Evolutionary conservation across 2,797 vertebrate genomes (phyloP), one percentile per base, ranked within the genome.

Genomic region (Fratercula arctica): DNA sequence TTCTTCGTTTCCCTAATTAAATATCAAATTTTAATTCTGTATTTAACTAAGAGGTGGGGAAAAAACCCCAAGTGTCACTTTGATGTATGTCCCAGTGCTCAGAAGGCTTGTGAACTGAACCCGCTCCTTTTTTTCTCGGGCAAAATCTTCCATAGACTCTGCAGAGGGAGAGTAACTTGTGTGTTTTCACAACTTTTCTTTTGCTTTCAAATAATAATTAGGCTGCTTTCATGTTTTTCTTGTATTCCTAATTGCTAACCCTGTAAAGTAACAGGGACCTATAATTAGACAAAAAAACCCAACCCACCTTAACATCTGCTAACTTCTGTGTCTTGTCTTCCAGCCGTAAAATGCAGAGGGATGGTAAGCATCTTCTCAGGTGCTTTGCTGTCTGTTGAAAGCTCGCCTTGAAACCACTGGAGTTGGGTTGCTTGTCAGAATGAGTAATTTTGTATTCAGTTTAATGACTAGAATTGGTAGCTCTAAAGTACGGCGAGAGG

Each of bases 251-350:
- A 50, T 21, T 29, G 31, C n/a, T 70, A 67, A 29, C 31, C 0
- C 3, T 90, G n/a, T 78, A 61, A 91, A 93, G 28, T 74, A 68
- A 35, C 19, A 67, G n/a, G 12, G 35, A 35, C 29, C 24, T 80
- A 10, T 10, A 72, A 4, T 60, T 74, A 51, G 45, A 26, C 19
- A 19, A 50, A 66, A 45, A 69, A 8, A 0, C 2, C 15, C 23
- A 0, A 0, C 4, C 2, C 15, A 51, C 31, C 19, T 77, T 63
- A 56, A 19, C 8, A 11, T 70, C 35, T 84, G 3, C 19, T 41
- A 70, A 29, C 31, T n/a, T 82, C 45, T 56, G 6, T 54, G 51
- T 60, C 54, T 74, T 77, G 15, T 69, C 64, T 61, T 85, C 20
- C 20, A 45, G 28, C 19, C 78, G 37, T 54, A 26, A 86, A 64